Percentiles rank a stretch among this genome's conserved stretches.
Conservation (phyloP, 2,113 vertebrate species). For the Oenanthe melanoleuca region DNA sequence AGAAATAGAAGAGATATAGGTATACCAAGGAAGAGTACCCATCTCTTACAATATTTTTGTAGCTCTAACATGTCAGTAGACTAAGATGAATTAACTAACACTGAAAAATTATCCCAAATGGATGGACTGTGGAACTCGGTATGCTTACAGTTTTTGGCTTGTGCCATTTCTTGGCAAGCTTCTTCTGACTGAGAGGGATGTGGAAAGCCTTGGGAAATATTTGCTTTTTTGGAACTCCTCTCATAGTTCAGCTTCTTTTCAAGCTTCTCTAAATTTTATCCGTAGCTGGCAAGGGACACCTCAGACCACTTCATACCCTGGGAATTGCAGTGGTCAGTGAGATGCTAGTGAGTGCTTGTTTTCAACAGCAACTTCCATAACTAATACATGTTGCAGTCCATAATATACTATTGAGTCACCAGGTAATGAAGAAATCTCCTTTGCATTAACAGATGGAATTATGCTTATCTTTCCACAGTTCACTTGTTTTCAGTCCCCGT, state of each 20-base stretch:
- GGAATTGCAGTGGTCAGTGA: neutral
- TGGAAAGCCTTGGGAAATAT: neutral
- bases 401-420: neutral
- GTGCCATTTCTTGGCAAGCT: neutral
- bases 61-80: neutral
- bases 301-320: neutral
- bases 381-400: neutral
- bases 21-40: neutral
- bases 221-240: neutral
- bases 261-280: neutral
- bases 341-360: neutral
- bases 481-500: neutral
- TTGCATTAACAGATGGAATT: neutral
- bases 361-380: neutral
- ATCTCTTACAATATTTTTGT: neutral
- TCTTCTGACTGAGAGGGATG: neutral
- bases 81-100: neutral
- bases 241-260: neutral
- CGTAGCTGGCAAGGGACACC: neutral
- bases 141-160: neutral
- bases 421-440: neutral
- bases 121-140: neutral
- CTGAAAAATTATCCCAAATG: neutral
- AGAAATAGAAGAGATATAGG: neutral
- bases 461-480: neutral